Conservation (phyloP, 2,888 invertebrate species). For the Balanococcus diminutus region DNA sequence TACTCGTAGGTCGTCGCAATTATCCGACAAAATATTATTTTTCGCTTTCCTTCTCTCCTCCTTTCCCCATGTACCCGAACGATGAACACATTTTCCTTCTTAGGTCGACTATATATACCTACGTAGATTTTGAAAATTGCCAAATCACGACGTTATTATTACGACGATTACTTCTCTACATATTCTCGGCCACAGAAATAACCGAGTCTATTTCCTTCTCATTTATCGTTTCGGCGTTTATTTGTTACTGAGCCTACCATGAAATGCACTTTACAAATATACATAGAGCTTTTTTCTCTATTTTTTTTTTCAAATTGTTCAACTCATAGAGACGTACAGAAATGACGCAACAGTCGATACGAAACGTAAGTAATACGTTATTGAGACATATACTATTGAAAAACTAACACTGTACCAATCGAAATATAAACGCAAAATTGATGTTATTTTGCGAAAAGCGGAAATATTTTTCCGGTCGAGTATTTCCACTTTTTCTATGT, state of each 20-base stretch:
- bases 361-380: constrained; percentile 1
- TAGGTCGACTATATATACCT: neutral
- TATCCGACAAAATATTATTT: neutral
- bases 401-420: neutral
- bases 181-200: neutral
- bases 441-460: constrained; percentile 5
- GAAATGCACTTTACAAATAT: constrained; percentile 20
- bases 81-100: neutral
- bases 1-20: neutral
- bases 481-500: constrained; percentile 21
- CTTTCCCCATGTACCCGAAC: neutral
- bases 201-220: constrained; percentile 5
- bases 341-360: constrained; percentile 23
- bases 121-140: neutral
- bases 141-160: constrained; percentile 1
- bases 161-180: neutral
- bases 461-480: constrained; percentile 23
- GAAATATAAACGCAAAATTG: constrained; percentile 25
- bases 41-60: neutral
- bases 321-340: neutral
- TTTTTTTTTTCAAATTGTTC: neutral
- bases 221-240: neutral
- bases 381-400: constrained; percentile 21
- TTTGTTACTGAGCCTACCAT: neutral
- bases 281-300: neutral